Percentiles rank a stretch among this genome's conserved stretches.
phyloP scores from a whole-genome alignment of 1,140 invertebrate genomes.

The Chironomus striatipennis region DNA sequence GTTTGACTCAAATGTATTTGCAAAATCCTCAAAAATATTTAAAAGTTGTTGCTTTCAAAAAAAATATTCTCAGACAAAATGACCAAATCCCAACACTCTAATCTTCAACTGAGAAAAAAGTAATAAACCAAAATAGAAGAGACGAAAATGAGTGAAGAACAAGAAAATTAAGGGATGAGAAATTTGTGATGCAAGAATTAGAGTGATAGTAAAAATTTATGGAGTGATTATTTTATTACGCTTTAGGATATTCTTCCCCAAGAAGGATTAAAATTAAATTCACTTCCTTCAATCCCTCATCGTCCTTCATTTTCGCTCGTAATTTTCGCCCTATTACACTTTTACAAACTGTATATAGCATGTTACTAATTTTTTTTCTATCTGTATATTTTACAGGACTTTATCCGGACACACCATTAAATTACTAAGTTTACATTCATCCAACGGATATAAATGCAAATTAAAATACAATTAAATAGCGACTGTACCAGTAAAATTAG shows the following conservation, averaged over 20 bases:
- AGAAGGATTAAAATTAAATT: constrained; percentile 10
- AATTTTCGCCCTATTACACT: no score
- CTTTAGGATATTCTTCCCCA: not conserved
- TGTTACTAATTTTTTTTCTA: not conserved
- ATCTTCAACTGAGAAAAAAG: no score
- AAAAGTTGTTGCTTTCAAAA: no score
- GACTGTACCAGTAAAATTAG: not conserved
- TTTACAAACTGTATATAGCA: no score
- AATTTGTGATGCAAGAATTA: no score
- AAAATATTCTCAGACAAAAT: no score
- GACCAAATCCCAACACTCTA: no score
- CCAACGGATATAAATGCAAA: constrained; percentile 20
- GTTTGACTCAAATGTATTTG: no score
- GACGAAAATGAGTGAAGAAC: not conserved
- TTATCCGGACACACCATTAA: constrained; percentile 22
- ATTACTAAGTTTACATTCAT: constrained; percentile 20
- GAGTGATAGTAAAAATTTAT: not conserved
- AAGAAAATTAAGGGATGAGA: not conserved
- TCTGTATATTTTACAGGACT: not conserved
- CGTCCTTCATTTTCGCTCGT: not conserved
- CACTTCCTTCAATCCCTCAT: not conserved
- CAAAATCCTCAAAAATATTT: no score
- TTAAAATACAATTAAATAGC: constrained; percentile 19
- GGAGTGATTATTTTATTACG: not conserved
- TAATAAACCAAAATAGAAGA: not conserved